Base-by-base conservation (phyloP, 2,888 invertebrate species). In the Pristionchus mayeri region DNA sequence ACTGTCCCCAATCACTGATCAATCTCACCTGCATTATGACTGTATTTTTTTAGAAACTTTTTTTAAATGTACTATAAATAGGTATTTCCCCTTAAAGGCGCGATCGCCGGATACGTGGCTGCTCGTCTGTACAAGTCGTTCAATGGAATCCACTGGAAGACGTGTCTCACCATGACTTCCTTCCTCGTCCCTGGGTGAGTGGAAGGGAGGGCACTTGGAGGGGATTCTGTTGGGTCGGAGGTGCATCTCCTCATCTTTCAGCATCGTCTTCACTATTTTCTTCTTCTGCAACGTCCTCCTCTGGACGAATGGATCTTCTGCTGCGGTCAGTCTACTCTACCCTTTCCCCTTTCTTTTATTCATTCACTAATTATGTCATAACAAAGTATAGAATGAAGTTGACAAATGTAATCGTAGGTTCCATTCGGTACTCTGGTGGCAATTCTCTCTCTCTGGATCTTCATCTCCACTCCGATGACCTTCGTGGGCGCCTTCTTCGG, bases 401-500 rank as follows among this genome's bases (percentile, higher is more conserved):
- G 24, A 13, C 48, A 13, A 21, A 11, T 27, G 27, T 16, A 13
- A 9, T 76, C 79, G 44, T 96, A 98, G 40, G 96, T 99, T 40
- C 98, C 99, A 6, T 99, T 99, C 94, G 96, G 96, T 84, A 99
- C 98, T 3, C 95, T 99, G 84, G 94, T 99, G 85, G 98, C 98
- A 34, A 95, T 99, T 85, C 94, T 99, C 86, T 96, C 97, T 0
- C 95, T 99, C 40, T 99, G 99, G 99, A 96, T 98, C 94, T 96
- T 97, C 83, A 97, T 99, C n/a, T 98, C 98, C 0, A 97, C 98
- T 86, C 99, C 99, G 2, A 95, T 99, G 87, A 98, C 98, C 1
- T 99, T 99, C 93, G 95, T 98, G 88, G 99, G 99, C 44, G 97
- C 99, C 67, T 98, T 97, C 94, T 98, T 99, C 94, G 99, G 99